phyloP scores from a whole-genome alignment of 2,888 invertebrate species.

The Acronicta aceris region DNA sequence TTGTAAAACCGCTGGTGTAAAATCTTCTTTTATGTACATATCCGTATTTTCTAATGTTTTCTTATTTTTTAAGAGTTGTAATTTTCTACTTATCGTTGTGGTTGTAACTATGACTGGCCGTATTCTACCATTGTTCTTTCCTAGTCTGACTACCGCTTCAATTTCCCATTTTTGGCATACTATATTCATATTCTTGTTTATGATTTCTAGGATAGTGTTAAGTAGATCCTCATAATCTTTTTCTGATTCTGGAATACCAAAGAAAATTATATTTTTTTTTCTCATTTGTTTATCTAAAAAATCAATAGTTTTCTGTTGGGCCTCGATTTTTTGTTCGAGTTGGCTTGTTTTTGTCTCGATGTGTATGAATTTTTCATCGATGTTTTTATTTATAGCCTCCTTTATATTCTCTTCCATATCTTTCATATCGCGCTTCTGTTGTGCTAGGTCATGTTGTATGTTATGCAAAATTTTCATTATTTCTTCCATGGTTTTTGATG shows the following conservation, averaged over 20 bases:
- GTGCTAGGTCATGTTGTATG: slow-evolving; percentile 42
- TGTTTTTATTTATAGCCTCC: too few species aligned
- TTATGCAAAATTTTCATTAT: slow-evolving; percentile 31
- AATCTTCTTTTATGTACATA: too few species aligned
- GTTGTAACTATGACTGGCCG: too few species aligned
- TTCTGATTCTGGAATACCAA: slow-evolving; percentile 37
- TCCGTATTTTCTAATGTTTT: too few species aligned
- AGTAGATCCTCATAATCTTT: slow-evolving; percentile 1
- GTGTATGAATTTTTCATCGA: slow-evolving; percentile 38
- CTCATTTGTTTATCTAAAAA: slow-evolving; percentile 42
- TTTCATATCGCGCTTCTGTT: slow-evolving; percentile 49
- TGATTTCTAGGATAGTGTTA: background rate
- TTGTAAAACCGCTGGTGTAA: too few species aligned
- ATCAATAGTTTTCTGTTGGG: slow-evolving; percentile 53
- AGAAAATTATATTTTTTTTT: slow-evolving; percentile 53
- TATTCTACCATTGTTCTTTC: slow-evolving; percentile 8
- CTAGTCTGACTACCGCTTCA: slow-evolving; percentile 9
- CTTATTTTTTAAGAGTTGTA: too few species aligned
- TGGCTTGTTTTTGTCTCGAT: slow-evolving; percentile 40
- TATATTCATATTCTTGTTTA: slow-evolving; percentile 4
- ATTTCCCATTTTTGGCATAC: slow-evolving; percentile 21
- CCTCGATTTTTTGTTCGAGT: slow-evolving; percentile 47
- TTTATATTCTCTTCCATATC: slow-evolving; percentile 52
- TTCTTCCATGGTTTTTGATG: slow-evolving; percentile 15
- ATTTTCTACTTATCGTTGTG: too few species aligned